Conservation (phyloP, 1,140 invertebrate genomes). For the Drosophila chauvacae region DNA sequence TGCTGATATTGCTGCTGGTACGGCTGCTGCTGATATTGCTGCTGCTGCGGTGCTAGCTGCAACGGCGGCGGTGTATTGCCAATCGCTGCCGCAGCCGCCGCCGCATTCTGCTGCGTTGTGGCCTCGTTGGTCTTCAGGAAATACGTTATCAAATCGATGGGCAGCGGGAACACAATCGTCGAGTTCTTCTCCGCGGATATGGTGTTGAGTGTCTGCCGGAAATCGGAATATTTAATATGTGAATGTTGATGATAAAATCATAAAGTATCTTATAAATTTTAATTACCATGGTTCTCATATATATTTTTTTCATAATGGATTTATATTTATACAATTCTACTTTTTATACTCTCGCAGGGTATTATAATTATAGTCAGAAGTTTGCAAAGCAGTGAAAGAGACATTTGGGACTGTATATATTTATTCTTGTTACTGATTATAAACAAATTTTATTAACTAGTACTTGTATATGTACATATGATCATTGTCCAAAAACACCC, state of each 20-base stretch:
- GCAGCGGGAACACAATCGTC: slow-evolving; percentile 98
- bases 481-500: background rate
- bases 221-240: slow-evolving; percentile 9
- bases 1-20: slow-evolving; percentile 28
- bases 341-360: too few species aligned
- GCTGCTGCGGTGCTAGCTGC: slow-evolving; percentile 47
- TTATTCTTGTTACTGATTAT: too few species aligned
- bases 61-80: slow-evolving; percentile 53
- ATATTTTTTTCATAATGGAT: too few species aligned
- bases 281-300: background rate
- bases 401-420: too few species aligned
- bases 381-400: too few species aligned
- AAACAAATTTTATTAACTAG: too few species aligned
- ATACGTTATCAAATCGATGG: slow-evolving; percentile 94
- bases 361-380: too few species aligned
- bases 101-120: slow-evolving; percentile 64
- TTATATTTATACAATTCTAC: too few species aligned
- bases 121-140: slow-evolving; percentile 87
- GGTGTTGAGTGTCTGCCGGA: slow-evolving; percentile 93
- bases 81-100: slow-evolving; percentile 55
- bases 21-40: slow-evolving; percentile 40
- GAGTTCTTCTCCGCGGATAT: slow-evolving; percentile 99
- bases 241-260: background rate
- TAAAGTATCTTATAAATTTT: background rate
- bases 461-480: too few species aligned